These are phyloP conservation scores for Eristalis tenax DNA, from an alignment of 2,888 invertebrate species.

Conservation along the genomic window DNA sequence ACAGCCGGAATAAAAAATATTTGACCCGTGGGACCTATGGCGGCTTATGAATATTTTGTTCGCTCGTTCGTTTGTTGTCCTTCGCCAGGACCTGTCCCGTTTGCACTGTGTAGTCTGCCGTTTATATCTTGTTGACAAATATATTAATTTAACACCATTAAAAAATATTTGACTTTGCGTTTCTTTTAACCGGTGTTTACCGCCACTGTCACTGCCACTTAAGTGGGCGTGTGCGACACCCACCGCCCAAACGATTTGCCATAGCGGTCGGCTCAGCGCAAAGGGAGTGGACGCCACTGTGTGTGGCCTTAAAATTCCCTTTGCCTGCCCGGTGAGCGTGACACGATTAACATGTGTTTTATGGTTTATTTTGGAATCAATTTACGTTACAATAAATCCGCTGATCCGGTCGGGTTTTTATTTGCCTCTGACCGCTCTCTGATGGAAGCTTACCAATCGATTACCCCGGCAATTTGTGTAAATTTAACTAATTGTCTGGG, in stretches of 20 bases:
- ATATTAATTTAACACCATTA: conserved; percentile 56
- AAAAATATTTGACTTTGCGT: conserved; percentile 64
- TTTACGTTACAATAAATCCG: conserved; percentile 39
- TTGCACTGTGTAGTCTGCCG: background rate
- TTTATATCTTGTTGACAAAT: conserved; percentile 43
- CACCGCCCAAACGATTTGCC: conserved; percentile 55
- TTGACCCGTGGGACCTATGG: conserved; percentile 25
- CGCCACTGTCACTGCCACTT: conserved; percentile 1
- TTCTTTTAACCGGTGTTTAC: conserved; percentile 61
- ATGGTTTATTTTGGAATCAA: conserved; percentile 47
- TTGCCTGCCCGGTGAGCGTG: background rate
- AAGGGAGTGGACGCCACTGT: background rate
- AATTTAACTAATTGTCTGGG: conserved; percentile 50
- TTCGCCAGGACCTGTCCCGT: background rate
- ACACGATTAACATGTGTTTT: conserved; percentile 37
- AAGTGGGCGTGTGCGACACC: background rate
- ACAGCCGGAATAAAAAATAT: conserved; percentile 59
- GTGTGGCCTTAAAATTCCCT: conserved; percentile 11
- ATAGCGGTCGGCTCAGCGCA: too few species aligned
- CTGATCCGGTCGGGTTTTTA: conserved; percentile 25
- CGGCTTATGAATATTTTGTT: background rate
- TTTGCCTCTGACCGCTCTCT: background rate
- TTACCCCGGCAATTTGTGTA: conserved; percentile 48
- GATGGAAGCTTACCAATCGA: conserved; percentile 51
- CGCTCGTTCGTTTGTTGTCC: background rate